phyloP scores from a whole-genome alignment of 2,113 vertebrate species.

The Ahaetulla prasina region DNA sequence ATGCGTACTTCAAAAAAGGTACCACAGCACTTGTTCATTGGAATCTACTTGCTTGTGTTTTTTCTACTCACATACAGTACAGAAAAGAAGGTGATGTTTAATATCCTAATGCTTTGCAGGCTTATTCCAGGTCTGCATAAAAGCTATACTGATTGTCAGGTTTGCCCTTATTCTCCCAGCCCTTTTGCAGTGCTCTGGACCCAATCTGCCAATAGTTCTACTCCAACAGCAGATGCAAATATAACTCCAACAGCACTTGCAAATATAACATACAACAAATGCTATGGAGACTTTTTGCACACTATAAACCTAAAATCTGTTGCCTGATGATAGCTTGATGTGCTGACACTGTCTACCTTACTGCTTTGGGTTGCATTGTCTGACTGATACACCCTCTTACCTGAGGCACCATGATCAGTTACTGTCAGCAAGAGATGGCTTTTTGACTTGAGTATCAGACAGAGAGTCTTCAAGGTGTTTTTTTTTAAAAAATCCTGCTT shows the following conservation, averaged over 20 bases:
- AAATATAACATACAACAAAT: conserved; percentile 31
- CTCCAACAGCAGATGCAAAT: conserved; percentile 24
- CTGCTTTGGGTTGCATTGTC: conserved; percentile 13
- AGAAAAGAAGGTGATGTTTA: background rate
- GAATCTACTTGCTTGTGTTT: background rate
- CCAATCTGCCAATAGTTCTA: conserved; percentile 2
- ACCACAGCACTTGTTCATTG: background rate
- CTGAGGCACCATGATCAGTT: background rate
- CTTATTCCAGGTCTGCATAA: background rate
- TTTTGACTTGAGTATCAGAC: background rate
- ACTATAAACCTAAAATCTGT: conserved; percentile 42
- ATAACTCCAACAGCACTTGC: too few relatives aligned
- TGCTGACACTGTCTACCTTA: conserved; percentile 8
- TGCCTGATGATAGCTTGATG: conserved; percentile 19
- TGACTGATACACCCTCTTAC: background rate
- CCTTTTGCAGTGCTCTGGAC: background rate
- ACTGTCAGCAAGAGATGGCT: conserved; percentile 7
- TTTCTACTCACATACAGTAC: background rate
- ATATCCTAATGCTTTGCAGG: background rate
- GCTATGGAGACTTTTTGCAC: conserved; percentile 41
- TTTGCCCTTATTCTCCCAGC: conserved; percentile 4
- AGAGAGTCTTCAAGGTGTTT: background rate
- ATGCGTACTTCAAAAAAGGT: conserved; percentile 7
- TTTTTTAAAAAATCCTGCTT: background rate
- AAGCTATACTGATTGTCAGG: background rate